Evolutionary conservation across 1,140 invertebrate species (phyloP).

Genomic region (Olivierus martensii): DNA sequence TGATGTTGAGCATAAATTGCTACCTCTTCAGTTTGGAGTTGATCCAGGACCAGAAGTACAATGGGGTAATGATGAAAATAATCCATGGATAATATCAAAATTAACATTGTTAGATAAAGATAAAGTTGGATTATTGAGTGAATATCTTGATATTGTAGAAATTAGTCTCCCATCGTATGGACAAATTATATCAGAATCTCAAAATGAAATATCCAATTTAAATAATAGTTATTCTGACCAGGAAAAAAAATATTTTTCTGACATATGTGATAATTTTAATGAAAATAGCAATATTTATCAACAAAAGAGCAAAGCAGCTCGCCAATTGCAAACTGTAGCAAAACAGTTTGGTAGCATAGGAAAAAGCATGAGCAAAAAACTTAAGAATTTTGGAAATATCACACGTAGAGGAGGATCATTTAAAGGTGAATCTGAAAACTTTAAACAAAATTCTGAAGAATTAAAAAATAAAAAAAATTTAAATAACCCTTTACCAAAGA

Average conservation of each 20-base stretch:
- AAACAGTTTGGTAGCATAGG: slow-evolving; percentile 58
- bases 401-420: slow-evolving; percentile 15
- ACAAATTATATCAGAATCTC: slow-evolving; percentile 1
- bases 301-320: slow-evolving; percentile 18
- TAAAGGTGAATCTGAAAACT: too few relatives aligned
- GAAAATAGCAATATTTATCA: too few relatives aligned
- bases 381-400: slow-evolving; percentile 44
- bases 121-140: slow-evolving; percentile 38
- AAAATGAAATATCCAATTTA: neutral
- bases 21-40: slow-evolving; percentile 66
- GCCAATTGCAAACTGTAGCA: slow-evolving; percentile 53
- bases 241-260: too few relatives aligned
- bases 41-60: slow-evolving; percentile 65
- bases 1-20: slow-evolving; percentile 50
- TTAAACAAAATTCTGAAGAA: too few relatives aligned
- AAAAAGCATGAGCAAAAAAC: slow-evolving; percentile 58
- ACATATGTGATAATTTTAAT: too few relatives aligned
- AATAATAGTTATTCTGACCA: too few relatives aligned
- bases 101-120: slow-evolving; percentile 34
- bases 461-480: neutral
- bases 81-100: slow-evolving; percentile 17
- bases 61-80: slow-evolving; percentile 42
- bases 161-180: slow-evolving; percentile 15
- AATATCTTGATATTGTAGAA: slow-evolving; percentile 47
- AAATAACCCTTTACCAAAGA: neutral